These are phyloP conservation scores for Polyommatus icarus DNA, from an alignment of 2,888 invertebrate genomes.

Conservation along the genomic window DNA sequence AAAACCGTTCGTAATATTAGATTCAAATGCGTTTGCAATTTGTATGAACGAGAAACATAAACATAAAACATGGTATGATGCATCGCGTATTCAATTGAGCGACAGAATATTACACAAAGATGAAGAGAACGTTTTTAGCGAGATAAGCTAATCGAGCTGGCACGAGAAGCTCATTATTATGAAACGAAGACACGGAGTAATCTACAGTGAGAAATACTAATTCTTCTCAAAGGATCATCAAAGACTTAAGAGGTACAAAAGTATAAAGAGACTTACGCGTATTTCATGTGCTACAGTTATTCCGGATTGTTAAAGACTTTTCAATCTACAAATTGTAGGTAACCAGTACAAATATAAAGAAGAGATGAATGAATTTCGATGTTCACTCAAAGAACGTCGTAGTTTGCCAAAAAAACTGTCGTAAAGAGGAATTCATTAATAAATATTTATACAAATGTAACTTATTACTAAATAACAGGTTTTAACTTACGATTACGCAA, in stretches of 20 bases:
- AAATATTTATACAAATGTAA: neutral
- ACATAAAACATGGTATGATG: neutral
- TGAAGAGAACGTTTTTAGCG: neutral
- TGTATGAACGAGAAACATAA: neutral
- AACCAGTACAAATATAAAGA: neutral
- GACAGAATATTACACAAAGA: neutral
- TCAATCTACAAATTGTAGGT: neutral
- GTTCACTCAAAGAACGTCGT: neutral
- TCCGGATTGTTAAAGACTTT: too few relatives aligned
- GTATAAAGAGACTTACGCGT: too few relatives aligned
- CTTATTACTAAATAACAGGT: neutral
- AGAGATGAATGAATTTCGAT: neutral
- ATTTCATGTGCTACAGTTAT: neutral
- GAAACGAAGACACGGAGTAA: neutral
- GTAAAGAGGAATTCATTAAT: neutral
- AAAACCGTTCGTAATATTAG: conserved; percentile 1
- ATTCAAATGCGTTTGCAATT: conserved; percentile 8
- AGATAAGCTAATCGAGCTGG: neutral
- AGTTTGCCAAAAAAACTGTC: neutral
- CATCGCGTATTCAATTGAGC: neutral
- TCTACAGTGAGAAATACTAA: neutral
- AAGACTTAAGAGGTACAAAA: too few relatives aligned
- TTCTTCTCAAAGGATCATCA: too few relatives aligned
- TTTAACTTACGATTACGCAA: neutral
- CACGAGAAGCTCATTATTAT: neutral